A percentile compares a stretch with the other conserved stretches of the same genome.
phyloP scores from a whole-genome alignment of 1,140 invertebrate species.

The Gonatopus flavifemur region DNA sequence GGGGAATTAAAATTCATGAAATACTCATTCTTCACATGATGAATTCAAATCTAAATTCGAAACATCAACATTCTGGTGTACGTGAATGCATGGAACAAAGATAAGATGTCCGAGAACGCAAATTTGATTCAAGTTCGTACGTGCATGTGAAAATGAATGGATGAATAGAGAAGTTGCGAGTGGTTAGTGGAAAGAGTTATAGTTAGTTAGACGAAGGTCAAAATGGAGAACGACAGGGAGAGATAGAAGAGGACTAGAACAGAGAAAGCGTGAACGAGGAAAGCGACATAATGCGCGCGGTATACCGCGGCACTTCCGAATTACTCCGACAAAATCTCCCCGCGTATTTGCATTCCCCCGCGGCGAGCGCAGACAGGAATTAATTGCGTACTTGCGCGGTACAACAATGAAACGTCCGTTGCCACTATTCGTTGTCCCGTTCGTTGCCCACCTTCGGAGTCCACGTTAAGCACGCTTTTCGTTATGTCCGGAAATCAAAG shows the following conservation, averaged over 20 bases:
- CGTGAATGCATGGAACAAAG: too few relatives aligned
- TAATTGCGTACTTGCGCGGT: conserved; percentile 53
- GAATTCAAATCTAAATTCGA: too few relatives aligned
- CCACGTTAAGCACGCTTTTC: too few relatives aligned
- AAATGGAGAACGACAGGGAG: conserved; percentile 1
- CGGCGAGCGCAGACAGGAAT: conserved; percentile 49
- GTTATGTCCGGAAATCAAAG: conserved; percentile 52
- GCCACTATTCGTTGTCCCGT: conserved; percentile 16
- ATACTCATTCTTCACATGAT: too few relatives aligned
- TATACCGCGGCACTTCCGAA: conserved; percentile 53
- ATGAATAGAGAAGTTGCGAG: too few relatives aligned
- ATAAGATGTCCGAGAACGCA: too few relatives aligned
- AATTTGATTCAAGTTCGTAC: too few relatives aligned
- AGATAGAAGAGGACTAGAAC: not conserved
- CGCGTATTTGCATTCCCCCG: conserved; percentile 51
- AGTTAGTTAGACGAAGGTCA: not conserved
- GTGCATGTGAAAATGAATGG: too few relatives aligned
- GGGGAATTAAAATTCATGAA: too few relatives aligned
- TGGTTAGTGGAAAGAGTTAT: conserved; percentile 5
- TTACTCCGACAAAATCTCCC: conserved; percentile 52
- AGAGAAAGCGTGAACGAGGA: conserved; percentile 24
- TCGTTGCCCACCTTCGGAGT: conserved; percentile 17
- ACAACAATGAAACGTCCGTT: conserved; percentile 48
- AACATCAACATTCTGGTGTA: too few relatives aligned
- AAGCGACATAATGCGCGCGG: conserved; percentile 50